Percentiles rank a stretch among this genome's conserved stretches.
Evolutionary conservation across 2,113 vertebrate genomes (phyloP).

Genomic region (Leptobrachium ailaonicum): DNA sequence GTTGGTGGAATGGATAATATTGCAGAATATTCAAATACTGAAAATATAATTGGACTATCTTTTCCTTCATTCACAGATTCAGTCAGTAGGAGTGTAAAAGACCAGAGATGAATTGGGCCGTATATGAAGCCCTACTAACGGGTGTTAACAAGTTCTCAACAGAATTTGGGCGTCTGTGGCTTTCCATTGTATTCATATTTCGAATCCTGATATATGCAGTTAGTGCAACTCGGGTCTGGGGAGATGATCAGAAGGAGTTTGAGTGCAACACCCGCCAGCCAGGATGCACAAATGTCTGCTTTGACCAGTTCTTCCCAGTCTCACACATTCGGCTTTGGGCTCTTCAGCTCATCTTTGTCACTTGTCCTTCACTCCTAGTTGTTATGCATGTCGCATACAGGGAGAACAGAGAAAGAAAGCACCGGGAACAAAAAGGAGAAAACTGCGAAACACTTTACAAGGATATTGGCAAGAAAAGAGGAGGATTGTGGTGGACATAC

Average conservation of each 20-base stretch:
- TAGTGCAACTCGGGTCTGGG: conserved; percentile 88
- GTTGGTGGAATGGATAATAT: too few species aligned
- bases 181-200: conserved; percentile 92
- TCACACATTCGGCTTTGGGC: conserved; percentile 96
- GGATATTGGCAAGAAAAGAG: conserved; percentile 85
- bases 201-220: conserved; percentile 91
- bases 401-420: conserved; percentile 75
- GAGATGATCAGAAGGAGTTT: conserved; percentile 91
- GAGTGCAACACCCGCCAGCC: conserved; percentile 90
- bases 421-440: conserved; percentile 58
- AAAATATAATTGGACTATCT: too few species aligned
- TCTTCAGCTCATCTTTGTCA: conserved; percentile 96
- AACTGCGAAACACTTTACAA: conserved; percentile 60
- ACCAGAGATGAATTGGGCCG: conserved; percentile 86
- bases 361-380: conserved; percentile 89
- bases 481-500: conserved; percentile 96
- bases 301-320: conserved; percentile 86
- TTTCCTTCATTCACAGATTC: background rate
- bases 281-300: conserved; percentile 92
- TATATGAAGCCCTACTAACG: conserved; percentile 83
- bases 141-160: conserved; percentile 94
- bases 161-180: conserved; percentile 90
- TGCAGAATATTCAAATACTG: too few species aligned
- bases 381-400: conserved; percentile 92
- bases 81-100: accelerated